Conservation (phyloP, 2,888 invertebrate genomes). For the Spialia ferax region DNA sequence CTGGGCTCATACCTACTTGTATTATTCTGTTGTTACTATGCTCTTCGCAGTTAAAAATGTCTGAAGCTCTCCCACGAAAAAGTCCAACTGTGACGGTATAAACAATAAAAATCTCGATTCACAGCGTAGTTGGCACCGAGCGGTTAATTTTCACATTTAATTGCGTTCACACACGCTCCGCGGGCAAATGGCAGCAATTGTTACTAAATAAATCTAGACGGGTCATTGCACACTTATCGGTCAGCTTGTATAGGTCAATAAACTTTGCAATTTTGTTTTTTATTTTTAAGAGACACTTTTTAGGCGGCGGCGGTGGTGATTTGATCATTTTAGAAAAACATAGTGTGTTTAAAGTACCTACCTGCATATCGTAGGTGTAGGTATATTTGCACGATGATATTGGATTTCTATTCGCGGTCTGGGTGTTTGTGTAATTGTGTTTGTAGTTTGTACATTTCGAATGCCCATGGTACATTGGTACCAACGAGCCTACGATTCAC, state of each 20-base stretch:
- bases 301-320: no score
- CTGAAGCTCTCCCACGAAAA: constrained; percentile 28
- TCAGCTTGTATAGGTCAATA: constrained; percentile 19
- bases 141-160: constrained; percentile 46
- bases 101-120: constrained; percentile 35
- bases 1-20: no score
- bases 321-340: no score
- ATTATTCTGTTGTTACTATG: background rate
- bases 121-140: constrained; percentile 28
- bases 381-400: no score
- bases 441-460: no score
- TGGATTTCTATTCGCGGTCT: no score
- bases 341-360: no score
- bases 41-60: constrained; percentile 16
- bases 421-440: no score
- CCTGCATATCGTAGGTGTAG: no score
- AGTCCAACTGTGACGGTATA: background rate
- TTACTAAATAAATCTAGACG: constrained; percentile 45
- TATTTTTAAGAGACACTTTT: background rate
- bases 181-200: constrained; percentile 47
- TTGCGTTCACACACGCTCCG: constrained; percentile 52
- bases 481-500: no score
- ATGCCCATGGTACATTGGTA: no score
- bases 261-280: constrained; percentile 5
- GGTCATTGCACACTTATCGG: constrained; percentile 46